Evolutionary conservation across 2,888 invertebrate genomes (phyloP).

Genomic region (Drosophila pullipes): DNA sequence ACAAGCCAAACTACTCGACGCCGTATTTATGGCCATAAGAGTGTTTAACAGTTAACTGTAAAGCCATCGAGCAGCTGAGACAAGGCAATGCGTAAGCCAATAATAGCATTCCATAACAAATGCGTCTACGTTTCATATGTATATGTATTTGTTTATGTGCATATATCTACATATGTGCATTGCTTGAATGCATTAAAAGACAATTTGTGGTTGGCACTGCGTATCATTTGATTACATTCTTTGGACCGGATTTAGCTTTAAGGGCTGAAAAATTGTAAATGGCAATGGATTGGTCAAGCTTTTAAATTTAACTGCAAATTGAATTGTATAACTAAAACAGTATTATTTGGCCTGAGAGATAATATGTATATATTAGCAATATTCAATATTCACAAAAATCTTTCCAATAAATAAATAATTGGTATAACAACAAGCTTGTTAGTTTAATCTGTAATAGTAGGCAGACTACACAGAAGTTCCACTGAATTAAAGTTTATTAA

Average conservation of each 20-base stretch:
- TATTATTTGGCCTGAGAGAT: no score
- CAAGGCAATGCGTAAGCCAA: slow-evolving; percentile 24
- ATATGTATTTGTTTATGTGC: not conserved
- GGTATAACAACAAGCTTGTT: not conserved
- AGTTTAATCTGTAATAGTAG: not conserved
- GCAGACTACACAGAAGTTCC: not conserved
- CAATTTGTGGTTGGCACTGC: slow-evolving; percentile 4
- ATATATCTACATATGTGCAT: not conserved
- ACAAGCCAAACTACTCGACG: slow-evolving; percentile 53
- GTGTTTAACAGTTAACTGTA: slow-evolving; percentile 52
- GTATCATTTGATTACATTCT: slow-evolving; percentile 14
- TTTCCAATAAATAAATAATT: not conserved
- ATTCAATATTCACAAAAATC: no score
- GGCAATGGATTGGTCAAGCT: not conserved
- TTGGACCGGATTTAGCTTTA: not conserved
- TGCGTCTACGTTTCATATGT: slow-evolving; percentile 6
- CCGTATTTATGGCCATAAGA: slow-evolving; percentile 51
- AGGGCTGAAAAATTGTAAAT: not conserved
- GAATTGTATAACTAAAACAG: not conserved
- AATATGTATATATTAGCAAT: no score
- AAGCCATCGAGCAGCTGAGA: slow-evolving; percentile 28
- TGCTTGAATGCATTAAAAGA: slow-evolving; percentile 6
- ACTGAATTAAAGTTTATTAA: not conserved
- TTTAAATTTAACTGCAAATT: slow-evolving; percentile 10
- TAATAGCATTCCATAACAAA: slow-evolving; percentile 23